phyloP scores from a whole-genome alignment of 92 coral and sea anemone genomes.

The Heliopora coerulea region DNA sequence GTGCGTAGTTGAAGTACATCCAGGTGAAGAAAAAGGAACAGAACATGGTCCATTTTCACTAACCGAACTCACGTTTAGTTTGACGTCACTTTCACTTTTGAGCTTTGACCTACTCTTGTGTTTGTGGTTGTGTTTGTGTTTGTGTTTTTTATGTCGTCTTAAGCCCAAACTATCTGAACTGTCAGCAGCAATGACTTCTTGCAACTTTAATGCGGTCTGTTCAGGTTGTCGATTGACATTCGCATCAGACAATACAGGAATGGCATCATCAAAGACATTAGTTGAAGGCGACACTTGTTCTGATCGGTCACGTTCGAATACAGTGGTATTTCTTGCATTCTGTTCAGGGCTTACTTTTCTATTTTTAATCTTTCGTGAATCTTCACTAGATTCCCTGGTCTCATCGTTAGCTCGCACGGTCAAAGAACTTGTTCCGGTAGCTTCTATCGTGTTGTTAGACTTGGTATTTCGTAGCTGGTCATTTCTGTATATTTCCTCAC shows the following conservation, averaged over 20 bases:
- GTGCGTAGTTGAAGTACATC: not conserved
- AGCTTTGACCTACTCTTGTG: not conserved
- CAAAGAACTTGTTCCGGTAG: not conserved
- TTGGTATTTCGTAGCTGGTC: not conserved
- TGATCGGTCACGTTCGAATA: too few species aligned
- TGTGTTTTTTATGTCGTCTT: not conserved
- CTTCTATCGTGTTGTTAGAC: not conserved
- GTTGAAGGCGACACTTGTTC: not conserved
- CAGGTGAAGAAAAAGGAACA: too few species aligned
- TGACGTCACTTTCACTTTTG: not conserved
- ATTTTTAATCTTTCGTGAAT: not conserved
- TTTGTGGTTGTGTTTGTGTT: conserved; percentile 16
- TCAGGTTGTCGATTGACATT: not conserved
- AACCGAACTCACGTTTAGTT: not conserved
- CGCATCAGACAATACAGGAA: too few species aligned
- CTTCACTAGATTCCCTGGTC: not conserved
- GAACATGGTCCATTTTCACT: not conserved
- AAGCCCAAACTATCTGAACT: not conserved
- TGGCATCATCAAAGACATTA: not conserved
- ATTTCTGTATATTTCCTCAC: not conserved
- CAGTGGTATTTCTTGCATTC: too few species aligned
- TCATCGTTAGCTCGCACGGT: not conserved
- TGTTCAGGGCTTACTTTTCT: not conserved
- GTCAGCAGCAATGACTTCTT: not conserved
- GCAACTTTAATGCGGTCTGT: not conserved